Evolutionary conservation across 1,140 invertebrate genomes (phyloP), one percentile per base, ranked within the genome.

Genomic region (Micrasema longulum): DNA sequence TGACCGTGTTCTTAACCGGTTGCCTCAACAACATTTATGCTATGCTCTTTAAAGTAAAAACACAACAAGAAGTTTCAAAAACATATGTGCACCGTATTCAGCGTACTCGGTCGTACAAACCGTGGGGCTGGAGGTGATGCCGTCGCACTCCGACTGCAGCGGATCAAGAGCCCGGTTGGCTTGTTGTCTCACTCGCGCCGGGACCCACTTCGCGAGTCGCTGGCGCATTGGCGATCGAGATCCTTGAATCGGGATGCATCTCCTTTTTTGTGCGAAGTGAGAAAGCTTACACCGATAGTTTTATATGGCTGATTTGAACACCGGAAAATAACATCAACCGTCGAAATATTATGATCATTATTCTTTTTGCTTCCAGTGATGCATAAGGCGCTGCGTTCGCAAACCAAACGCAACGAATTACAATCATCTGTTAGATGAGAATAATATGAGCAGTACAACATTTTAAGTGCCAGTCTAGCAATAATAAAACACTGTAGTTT

Each of bases 1-100:
- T 73, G 71, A 73, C 71, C 55, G 71, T 73, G 55, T 73, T 73
- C 55, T 20, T 43, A 64, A 73, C 71, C 65, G 71, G 71, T 75
- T 38, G 23, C 73, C 73, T 48, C 69, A 71, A 74, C 60, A 66
- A 53, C 71, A 57, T 38, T 26, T 64, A 35, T 66, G 57, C 63
- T 53, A 36, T 43, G 36, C 41, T 45, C 36, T 43, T 63, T 63
- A 63, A 45, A 63, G 38, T 43, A 43, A 63, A 63, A 38, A 45
- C 22, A n/a, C 41, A 45, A 45, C 57, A 23, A 63, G 57, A 63
- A 63, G 36, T 45, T 63, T 36, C 57, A 63, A 63, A 57, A 43
- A 63, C 57, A 62, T 62, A 0, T 7, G 57, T 62, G 38, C 16
- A 62, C 38, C 10, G 36, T 11, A 11, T 57, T 16, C 26, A 35